phyloP scores from a whole-genome alignment of 2,113 vertebrate species.

The Dasyurus viverrinus region DNA sequence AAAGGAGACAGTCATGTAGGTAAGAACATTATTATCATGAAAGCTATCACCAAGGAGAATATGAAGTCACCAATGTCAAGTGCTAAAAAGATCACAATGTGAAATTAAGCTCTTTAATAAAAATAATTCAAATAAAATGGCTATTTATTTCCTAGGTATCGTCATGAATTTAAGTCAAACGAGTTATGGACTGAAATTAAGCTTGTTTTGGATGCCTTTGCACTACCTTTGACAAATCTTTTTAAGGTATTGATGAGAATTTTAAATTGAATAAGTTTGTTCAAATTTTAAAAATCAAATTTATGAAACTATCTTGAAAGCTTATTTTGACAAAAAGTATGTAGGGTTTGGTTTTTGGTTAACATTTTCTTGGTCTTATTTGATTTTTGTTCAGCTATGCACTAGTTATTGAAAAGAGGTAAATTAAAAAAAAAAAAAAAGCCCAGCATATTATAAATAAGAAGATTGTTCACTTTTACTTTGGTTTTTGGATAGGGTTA shows the following conservation, averaged over 20 bases:
- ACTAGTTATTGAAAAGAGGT: not conserved
- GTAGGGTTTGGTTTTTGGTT: not conserved
- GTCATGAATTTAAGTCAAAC: slow-evolving; percentile 99
- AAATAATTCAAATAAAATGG: not conserved
- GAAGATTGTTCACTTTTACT: not conserved
- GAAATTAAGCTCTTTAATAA: not conserved
- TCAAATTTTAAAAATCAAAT: slow-evolving; percentile 36
- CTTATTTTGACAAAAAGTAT: slow-evolving; percentile 17
- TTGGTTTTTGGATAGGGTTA: not conserved
- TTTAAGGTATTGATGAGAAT: slow-evolving; percentile 91
- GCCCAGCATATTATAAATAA: not conserved
- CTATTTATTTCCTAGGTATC: slow-evolving; percentile 87
- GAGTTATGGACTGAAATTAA: slow-evolving; percentile 99
- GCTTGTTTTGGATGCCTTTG: slow-evolving; percentile 97
- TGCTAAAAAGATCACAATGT: not conserved
- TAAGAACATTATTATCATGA: not conserved
- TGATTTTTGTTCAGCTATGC: not conserved
- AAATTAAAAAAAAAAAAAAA: not conserved
- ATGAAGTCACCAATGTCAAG: not conserved
- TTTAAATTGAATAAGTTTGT: slow-evolving; percentile 37
- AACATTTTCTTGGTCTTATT: not conserved
- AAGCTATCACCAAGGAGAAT: not conserved
- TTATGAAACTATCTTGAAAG: slow-evolving; percentile 31
- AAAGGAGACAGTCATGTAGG: not conserved
- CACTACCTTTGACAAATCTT: slow-evolving; percentile 94